Evolutionary conservation across 2,797 vertebrate species (phyloP).

Genomic region (Cynopterus sphinx): DNA sequence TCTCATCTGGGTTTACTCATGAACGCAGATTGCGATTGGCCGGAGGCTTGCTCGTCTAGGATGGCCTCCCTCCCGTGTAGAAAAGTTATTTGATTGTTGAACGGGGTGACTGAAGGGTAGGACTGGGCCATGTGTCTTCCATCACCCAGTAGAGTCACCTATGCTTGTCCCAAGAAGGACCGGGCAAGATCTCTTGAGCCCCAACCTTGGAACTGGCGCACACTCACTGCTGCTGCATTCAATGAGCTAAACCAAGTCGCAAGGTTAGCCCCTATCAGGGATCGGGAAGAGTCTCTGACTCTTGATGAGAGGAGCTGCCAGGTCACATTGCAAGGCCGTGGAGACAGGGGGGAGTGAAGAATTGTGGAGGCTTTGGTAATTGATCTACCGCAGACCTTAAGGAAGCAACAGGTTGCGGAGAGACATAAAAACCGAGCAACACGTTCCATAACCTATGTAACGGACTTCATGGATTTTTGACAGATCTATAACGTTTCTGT

Average conservation of each 20-base stretch:
- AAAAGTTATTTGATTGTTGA: neutral
- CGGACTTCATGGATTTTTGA: neutral
- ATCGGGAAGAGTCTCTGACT: neutral
- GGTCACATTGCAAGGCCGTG: neutral
- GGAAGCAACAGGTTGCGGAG: slow-evolving; percentile 3
- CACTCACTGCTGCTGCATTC: neutral
- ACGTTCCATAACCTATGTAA: neutral
- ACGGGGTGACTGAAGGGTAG: neutral
- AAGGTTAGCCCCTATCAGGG: neutral
- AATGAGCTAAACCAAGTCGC: neutral
- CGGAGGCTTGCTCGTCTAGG: neutral
- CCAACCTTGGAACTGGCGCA: neutral
- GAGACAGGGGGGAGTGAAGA: neutral
- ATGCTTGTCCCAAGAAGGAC: neutral
- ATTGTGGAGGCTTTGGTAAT: neutral
- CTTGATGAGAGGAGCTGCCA: neutral
- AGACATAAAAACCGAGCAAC: neutral
- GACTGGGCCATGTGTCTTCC: neutral
- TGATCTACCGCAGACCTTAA: neutral
- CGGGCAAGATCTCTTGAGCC: neutral
- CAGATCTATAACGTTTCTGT: slow-evolving; percentile 19
- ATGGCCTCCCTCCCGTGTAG: neutral
- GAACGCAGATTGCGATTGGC: neutral
- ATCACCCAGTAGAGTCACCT: neutral
- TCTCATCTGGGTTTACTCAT: neutral